Evolutionary conservation across 1,140 invertebrate genomes (phyloP).

Genomic region (Microplitis demolitor): DNA sequence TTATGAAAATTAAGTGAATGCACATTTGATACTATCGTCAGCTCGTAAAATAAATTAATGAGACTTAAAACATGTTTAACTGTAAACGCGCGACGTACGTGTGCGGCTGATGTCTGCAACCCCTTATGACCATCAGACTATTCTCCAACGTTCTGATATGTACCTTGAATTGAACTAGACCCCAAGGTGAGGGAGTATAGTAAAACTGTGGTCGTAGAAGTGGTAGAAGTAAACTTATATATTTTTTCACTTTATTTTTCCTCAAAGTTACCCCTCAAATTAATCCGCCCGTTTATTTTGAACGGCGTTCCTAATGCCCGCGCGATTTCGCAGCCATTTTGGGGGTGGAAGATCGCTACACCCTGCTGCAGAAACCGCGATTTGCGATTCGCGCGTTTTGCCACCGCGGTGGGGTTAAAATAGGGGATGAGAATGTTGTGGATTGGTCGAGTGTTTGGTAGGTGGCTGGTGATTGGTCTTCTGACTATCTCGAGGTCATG

Average conservation of each 20-base stretch:
- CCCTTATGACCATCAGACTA: conserved; percentile 7
- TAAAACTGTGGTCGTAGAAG: background rate
- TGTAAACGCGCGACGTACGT: conserved; percentile 34
- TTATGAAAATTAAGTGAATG: no score
- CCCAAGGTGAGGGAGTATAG: background rate
- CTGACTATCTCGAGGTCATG: no score
- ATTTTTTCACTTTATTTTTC: background rate
- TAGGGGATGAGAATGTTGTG: background rate
- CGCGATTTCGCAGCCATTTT: conserved; percentile 61
- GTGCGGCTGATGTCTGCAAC: conserved; percentile 27
- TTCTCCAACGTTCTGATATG: background rate
- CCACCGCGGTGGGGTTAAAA: background rate
- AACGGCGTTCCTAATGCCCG: conserved; percentile 54
- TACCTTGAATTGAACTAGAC: background rate
- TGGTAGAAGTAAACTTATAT: background rate
- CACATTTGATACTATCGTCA: no score
- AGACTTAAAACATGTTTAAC: background rate
- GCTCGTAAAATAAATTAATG: background rate
- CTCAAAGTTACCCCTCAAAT: conserved; percentile 42
- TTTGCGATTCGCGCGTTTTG: conserved; percentile 28
- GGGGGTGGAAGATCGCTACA: conserved; percentile 50
- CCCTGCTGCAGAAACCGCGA: conserved; percentile 26
- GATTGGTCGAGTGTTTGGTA: background rate
- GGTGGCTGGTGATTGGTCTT: background rate
- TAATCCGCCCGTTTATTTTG: conserved; percentile 61